Percentiles rank a stretch among this genome's conserved stretches.
phyloP scores from a whole-genome alignment of 2,113 vertebrate genomes.

The Varanus komodoensis region DNA sequence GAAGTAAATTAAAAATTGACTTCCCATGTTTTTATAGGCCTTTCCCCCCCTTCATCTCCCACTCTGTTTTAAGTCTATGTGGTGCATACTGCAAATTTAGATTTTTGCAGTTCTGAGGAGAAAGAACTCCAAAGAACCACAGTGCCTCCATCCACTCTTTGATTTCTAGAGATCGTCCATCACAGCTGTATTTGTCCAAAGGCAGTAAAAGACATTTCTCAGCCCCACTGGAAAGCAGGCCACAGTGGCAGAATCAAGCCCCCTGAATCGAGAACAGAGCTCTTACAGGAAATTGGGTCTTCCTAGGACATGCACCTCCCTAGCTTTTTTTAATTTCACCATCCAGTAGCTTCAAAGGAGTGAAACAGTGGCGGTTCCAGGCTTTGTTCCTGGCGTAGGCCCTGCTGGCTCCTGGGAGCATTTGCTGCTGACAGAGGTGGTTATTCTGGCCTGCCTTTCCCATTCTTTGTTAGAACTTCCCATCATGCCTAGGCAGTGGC shows the following conservation, averaged over 20 bases:
- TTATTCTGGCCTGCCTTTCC: background rate
- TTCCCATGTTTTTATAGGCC: background rate
- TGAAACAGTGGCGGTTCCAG: background rate
- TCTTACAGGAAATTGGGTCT: background rate
- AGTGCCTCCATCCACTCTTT: background rate
- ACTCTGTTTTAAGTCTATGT: background rate
- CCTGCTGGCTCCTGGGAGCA: background rate
- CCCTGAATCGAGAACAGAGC: background rate
- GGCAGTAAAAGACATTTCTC: background rate
- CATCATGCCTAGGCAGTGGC: background rate
- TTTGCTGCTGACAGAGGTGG: background rate
- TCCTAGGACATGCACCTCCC: too few species aligned
- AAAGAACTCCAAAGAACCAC: background rate
- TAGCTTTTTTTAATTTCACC: background rate
- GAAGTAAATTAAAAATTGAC: too few species aligned
- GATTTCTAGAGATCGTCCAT: background rate
- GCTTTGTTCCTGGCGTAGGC: background rate
- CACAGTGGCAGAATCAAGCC: background rate
- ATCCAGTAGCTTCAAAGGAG: background rate
- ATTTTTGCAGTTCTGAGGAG: background rate
- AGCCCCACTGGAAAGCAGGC: background rate
- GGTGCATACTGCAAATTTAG: background rate
- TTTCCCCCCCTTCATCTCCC: background rate
- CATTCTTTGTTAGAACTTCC: background rate
- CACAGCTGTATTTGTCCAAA: too few species aligned